Percentiles rank a stretch among this genome's conserved stretches.
Conservation (phyloP, 2,888 invertebrate species). For the Hanleya hanleyi region DNA sequence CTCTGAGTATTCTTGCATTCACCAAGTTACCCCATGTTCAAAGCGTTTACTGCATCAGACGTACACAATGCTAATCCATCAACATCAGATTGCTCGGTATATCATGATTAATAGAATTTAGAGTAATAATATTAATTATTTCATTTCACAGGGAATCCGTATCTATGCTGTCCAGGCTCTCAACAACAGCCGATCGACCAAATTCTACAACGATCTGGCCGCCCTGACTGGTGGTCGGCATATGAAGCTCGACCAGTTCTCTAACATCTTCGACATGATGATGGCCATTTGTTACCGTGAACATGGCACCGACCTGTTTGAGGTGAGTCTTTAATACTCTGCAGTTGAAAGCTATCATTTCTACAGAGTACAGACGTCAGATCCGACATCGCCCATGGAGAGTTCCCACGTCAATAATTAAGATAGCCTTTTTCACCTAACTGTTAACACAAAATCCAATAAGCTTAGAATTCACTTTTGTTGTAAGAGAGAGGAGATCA, state of each 20-base stretch:
- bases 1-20: too few species aligned
- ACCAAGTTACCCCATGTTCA: too few species aligned
- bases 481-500: too few species aligned
- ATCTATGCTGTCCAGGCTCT: conserved; percentile 50
- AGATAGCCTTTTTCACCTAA: too few species aligned
- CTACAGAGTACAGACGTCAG: too few species aligned
- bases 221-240: conserved; percentile 55
- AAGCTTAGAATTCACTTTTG: too few species aligned
- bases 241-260: conserved; percentile 57
- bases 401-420: too few species aligned
- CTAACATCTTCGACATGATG: conserved; percentile 64
- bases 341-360: too few species aligned
- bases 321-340: conserved; percentile 27
- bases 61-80: not conserved
- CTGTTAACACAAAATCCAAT: too few species aligned
- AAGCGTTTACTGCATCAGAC: too few species aligned
- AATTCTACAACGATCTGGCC: conserved; percentile 58
- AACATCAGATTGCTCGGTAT: not conserved
- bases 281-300: conserved; percentile 71
- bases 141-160: conserved; percentile 43
- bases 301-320: conserved; percentile 49
- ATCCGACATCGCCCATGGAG: too few species aligned
- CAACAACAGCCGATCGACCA: not conserved
- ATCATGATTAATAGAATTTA: too few species aligned
- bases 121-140: not conserved